Conservation (phyloP, 2,888 invertebrate genomes). For the Merodon equestris region DNA sequence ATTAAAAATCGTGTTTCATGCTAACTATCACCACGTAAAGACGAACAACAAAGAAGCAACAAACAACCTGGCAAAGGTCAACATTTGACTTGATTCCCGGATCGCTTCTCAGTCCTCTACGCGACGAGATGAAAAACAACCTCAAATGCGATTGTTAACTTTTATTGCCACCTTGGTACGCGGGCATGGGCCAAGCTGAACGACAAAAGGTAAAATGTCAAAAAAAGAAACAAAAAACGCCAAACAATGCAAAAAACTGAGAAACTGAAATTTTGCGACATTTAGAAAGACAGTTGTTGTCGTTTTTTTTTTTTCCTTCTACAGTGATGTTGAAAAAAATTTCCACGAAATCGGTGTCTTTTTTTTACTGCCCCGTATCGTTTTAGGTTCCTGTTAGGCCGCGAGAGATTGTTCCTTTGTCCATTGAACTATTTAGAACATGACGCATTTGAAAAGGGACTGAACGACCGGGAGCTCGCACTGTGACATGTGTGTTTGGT, state of each 20-base stretch:
- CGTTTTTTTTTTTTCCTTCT: conserved; percentile 21
- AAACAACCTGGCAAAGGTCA: conserved; percentile 34
- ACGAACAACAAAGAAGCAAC: conserved; percentile 4
- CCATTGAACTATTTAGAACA: conserved; percentile 56
- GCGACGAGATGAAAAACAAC: conserved; percentile 2
- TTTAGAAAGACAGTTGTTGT: conserved; percentile 43
- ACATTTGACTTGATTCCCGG: conserved; percentile 28
- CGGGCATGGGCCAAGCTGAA: conserved; percentile 18
- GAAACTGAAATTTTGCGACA: conserved; percentile 55
- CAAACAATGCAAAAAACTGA: conserved; percentile 55
- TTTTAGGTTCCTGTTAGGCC: conserved; percentile 13
- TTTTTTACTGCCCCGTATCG: conserved; percentile 7
- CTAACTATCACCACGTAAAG: conserved; percentile 7
- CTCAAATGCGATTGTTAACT: conserved; percentile 32
- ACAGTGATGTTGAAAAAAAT: conserved; percentile 49
- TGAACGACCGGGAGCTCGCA: neutral
- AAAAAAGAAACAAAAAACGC: conserved; percentile 30
- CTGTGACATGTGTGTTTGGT: too few relatives aligned
- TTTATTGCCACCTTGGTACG: conserved; percentile 56
- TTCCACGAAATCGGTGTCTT: conserved; percentile 61
- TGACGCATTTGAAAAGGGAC: conserved; percentile 38
- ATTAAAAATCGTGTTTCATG: conserved; percentile 30
- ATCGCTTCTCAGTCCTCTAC: too few relatives aligned
- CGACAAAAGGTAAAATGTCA: conserved; percentile 54
- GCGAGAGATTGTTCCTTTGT: conserved; percentile 63